Evolutionary conservation across 2,888 invertebrate species (phyloP).

Genomic region (Aromia moschata): DNA sequence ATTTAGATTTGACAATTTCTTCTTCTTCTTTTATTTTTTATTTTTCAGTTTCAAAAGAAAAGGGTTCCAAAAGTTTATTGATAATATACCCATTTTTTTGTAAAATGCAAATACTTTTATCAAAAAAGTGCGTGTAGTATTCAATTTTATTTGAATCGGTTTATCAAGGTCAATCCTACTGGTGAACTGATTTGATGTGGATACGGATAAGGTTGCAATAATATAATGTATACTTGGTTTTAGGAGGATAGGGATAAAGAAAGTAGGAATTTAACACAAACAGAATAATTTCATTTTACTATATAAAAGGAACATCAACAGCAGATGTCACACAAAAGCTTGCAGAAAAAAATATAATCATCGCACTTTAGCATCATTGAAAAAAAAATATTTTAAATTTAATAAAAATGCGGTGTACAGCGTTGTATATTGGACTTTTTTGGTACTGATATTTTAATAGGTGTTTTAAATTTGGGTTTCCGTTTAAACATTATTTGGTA

Average conservation of each 20-base stretch:
- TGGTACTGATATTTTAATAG: not conserved
- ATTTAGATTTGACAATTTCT: too few relatives aligned
- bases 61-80: too few relatives aligned
- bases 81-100: too few relatives aligned
- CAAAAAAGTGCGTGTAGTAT: too few relatives aligned
- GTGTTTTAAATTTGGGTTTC: not conserved
- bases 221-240: constrained; percentile 12
- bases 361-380: constrained; percentile 38
- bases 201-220: too few relatives aligned
- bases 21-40: too few relatives aligned
- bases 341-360: constrained; percentile 48
- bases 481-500: constrained; percentile 1
- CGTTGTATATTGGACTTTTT: not conserved
- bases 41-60: too few relatives aligned
- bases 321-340: constrained; percentile 58
- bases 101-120: too few relatives aligned
- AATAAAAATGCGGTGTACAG: constrained; percentile 18
- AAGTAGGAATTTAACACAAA: not conserved
- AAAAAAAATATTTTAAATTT: constrained; percentile 14
- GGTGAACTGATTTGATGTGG: too few relatives aligned
- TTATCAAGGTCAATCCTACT: too few relatives aligned
- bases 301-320: constrained; percentile 53
- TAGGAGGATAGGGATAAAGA: not conserved
- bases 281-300: not conserved
- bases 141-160: too few relatives aligned